Percentiles rank a stretch among this genome's conserved stretches.
These are phyloP conservation scores for Pherbina coryleti DNA, from an alignment of 2,888 invertebrate genomes.

Conservation along the genomic window DNA sequence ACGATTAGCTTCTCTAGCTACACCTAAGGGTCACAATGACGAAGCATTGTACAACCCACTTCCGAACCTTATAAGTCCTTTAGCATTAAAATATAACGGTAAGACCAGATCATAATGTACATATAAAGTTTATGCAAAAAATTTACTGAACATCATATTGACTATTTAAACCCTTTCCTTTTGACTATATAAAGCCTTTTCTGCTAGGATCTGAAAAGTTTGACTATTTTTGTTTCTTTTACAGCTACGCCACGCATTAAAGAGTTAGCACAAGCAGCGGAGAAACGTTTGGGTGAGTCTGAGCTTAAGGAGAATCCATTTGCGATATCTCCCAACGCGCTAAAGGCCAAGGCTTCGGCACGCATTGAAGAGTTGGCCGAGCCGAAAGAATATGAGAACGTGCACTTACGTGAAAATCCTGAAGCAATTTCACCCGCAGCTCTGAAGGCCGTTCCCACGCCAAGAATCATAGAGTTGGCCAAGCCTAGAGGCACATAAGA, in stretches of 20 bases:
- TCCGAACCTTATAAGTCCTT: constrained; percentile 52
- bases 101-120: background rate
- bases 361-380: constrained; percentile 71
- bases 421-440: constrained; percentile 71
- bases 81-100: constrained; percentile 58
- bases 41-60: constrained; percentile 37
- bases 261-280: constrained; percentile 56
- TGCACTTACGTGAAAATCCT: constrained; percentile 69
- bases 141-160: too few relatives aligned
- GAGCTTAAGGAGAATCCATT: constrained; percentile 71
- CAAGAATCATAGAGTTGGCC: constrained; percentile 70
- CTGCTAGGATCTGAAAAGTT: background rate
- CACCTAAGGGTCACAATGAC: constrained; percentile 44
- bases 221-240: background rate
- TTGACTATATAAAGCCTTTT: background rate
- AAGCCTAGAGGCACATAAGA: constrained; percentile 65
- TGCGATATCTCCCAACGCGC: constrained; percentile 69
- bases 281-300: constrained; percentile 60
- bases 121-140: background rate
- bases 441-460: constrained; percentile 70
- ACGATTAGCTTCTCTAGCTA: constrained; percentile 44
- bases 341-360: constrained; percentile 70
- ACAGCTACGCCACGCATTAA: constrained; percentile 57
- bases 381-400: constrained; percentile 68
- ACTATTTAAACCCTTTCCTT: too few relatives aligned